A percentile compares a stretch with the other conserved stretches of the same genome.
Conservation (phyloP, 2,113 vertebrate genomes). For the Casuarius casuarius region DNA sequence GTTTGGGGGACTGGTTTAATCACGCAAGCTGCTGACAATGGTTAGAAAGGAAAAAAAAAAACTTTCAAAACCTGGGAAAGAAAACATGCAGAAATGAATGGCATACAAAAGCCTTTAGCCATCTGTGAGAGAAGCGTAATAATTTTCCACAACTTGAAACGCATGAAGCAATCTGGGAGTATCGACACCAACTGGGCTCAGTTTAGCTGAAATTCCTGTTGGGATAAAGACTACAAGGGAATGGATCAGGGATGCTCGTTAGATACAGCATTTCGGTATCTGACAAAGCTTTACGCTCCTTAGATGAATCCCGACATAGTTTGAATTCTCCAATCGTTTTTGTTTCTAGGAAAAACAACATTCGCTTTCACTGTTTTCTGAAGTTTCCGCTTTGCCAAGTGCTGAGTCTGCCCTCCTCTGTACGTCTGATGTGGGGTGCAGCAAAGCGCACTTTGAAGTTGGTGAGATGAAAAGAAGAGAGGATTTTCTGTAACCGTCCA, state of each 20-base stretch:
- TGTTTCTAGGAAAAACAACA: neutral
- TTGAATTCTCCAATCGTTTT: neutral
- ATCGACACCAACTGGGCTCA: neutral
- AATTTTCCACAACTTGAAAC: neutral
- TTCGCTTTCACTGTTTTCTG: neutral
- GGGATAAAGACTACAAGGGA: neutral
- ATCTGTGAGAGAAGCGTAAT: neutral
- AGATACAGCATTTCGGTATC: neutral
- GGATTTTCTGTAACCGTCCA: neutral
- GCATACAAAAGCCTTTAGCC: neutral
- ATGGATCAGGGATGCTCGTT: neutral
- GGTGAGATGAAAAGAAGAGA: too few relatives aligned
- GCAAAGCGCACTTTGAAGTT: neutral
- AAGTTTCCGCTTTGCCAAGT: rapidly evolving
- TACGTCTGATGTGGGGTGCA: rapidly evolving
- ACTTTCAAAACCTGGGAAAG: neutral
- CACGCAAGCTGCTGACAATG: rapidly evolving
- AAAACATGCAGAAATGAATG: neutral
- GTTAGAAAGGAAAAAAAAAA: too few relatives aligned
- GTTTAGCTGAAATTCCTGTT: neutral
- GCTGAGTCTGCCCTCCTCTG: rapidly evolving
- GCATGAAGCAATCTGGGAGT: neutral
- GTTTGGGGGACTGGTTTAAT: rapidly evolving
- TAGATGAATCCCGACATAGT: neutral
- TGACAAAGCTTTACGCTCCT: neutral